phyloP scores from a whole-genome alignment of 2,888 invertebrate species.

The Scelioninae gen. 1 region DNA sequence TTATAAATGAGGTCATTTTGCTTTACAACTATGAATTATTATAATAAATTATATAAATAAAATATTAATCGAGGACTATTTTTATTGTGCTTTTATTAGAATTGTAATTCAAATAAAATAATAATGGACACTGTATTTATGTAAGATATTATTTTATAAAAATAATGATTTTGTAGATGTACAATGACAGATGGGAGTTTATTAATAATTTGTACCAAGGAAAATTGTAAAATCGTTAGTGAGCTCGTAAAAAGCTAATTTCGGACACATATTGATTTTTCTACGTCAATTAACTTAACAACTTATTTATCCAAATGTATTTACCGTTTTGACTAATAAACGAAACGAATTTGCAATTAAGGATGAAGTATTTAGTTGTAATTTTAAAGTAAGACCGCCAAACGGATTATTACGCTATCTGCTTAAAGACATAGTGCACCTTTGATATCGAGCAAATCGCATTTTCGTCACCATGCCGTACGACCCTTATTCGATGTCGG shows the following conservation, averaged over 20 bases:
- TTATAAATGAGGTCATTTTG: neutral
- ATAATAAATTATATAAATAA: neutral
- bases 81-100: neutral
- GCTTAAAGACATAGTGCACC: conserved; percentile 68
- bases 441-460: conserved; percentile 76
- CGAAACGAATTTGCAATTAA: conserved; percentile 24
- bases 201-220: too few relatives aligned
- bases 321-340: conserved; percentile 3
- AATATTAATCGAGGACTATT: neutral
- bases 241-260: too few relatives aligned
- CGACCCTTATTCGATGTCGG: conserved; percentile 73
- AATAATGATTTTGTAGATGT: too few relatives aligned
- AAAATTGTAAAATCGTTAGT: too few relatives aligned
- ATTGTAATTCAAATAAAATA: neutral
- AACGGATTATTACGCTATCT: conserved; percentile 72
- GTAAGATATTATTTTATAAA: too few relatives aligned
- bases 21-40: conserved; percentile 1
- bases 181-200: too few relatives aligned
- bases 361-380: conserved; percentile 30
- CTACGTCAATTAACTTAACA: neutral
- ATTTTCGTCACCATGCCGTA: conserved; percentile 72
- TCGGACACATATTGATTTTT: neutral
- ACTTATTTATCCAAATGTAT: neutral
- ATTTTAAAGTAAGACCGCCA: conserved; percentile 37
- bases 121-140: too few relatives aligned